phyloP scores from a whole-genome alignment of 1,140 invertebrate species.

The Leptinotarsa defecta region DNA sequence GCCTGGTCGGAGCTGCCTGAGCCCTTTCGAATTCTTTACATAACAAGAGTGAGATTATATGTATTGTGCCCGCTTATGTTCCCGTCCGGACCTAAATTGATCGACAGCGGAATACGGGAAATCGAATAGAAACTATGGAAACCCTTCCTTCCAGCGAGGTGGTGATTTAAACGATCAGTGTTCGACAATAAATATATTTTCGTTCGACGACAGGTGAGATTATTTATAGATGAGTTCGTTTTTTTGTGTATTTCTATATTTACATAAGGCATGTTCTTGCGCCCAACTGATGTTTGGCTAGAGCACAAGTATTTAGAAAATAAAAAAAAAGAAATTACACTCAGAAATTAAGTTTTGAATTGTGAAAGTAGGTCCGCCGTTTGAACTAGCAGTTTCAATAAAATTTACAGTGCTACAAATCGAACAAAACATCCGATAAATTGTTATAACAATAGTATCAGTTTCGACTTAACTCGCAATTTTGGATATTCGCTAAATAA shows the following conservation, averaged over 20 bases:
- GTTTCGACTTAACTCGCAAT: too few species aligned
- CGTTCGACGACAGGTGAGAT: constrained; percentile 3
- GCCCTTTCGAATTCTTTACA: constrained; percentile 1
- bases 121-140: background rate
- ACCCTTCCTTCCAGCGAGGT: background rate
- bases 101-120: background rate
- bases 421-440: too few species aligned
- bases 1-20: constrained; percentile 32
- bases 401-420: too few species aligned
- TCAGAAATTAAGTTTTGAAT: too few species aligned
- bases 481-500: too few species aligned
- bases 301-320: too few species aligned
- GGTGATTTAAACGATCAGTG: background rate
- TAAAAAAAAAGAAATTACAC: too few species aligned
- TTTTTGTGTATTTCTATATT: background rate
- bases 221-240: constrained; percentile 1
- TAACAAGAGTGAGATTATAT: background rate
- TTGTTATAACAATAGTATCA: too few species aligned
- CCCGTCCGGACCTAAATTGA: background rate
- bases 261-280: background rate
- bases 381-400: too few species aligned
- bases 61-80: background rate
- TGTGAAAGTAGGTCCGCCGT: too few species aligned
- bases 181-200: background rate
- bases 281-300: background rate